Percentiles rank a stretch among this genome's conserved stretches.
Conservation (phyloP, 2,113 vertebrate genomes). For the Xenopus laevis region DNA sequence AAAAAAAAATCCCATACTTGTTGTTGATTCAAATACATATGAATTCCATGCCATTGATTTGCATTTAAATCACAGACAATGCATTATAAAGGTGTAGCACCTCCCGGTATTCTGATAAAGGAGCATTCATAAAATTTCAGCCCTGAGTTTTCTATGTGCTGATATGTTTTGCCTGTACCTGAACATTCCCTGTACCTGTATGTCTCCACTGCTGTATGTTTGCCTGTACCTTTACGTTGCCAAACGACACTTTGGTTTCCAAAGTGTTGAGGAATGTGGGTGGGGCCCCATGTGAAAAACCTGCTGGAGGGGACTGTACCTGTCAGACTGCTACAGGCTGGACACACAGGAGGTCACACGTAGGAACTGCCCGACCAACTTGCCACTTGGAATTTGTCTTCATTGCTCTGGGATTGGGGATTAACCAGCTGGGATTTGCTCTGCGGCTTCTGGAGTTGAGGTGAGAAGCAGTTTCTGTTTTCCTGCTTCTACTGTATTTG, state of each 20-base stretch:
- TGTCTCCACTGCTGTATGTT: constrained; percentile 4
- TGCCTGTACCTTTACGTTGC: constrained; percentile 4
- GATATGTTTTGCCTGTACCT: too few relatives aligned
- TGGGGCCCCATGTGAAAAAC: constrained; percentile 31
- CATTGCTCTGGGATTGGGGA: constrained; percentile 24
- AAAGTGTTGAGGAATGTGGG: constrained; percentile 37
- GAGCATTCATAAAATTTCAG: too few relatives aligned
- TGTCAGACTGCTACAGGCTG: constrained; percentile 21
- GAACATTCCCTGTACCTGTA: not conserved
- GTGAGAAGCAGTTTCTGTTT: constrained; percentile 5
- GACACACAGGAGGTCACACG: constrained; percentile 11
- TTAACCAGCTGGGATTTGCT: constrained; percentile 27
- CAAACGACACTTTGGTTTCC: constrained; percentile 25
- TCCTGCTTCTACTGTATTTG: not conserved
- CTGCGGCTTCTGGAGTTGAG: constrained; percentile 5
- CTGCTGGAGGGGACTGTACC: constrained; percentile 11
- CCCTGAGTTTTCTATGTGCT: too few relatives aligned
- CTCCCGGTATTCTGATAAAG: too few relatives aligned
- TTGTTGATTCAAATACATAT: too few relatives aligned
- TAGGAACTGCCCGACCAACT: not conserved
- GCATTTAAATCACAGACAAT: too few relatives aligned
- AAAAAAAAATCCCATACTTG: too few relatives aligned
- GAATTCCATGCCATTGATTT: too few relatives aligned
- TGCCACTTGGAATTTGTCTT: constrained; percentile 14
- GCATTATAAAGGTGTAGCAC: too few relatives aligned